Conservation (phyloP, 2,888 invertebrate species). For the Tetanocera ferruginea region DNA sequence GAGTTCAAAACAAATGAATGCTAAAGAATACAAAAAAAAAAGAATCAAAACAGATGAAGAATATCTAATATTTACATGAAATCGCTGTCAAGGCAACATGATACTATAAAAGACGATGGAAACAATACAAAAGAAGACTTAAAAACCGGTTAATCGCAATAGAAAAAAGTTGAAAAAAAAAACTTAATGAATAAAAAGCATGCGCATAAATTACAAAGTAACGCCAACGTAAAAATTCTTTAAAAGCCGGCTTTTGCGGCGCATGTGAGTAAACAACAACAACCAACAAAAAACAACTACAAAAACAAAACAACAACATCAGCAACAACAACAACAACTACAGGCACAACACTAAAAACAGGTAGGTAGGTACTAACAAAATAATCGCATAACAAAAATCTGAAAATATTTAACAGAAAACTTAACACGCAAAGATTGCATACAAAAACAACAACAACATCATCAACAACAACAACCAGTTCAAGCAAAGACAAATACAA, state of each 20-base stretch:
- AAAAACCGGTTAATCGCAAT: neutral
- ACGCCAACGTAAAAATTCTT: neutral
- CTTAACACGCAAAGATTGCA: neutral
- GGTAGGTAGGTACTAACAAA: neutral
- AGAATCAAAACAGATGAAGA: too few species aligned
- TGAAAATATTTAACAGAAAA: neutral
- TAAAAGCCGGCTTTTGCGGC: neutral
- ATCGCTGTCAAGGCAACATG: too few species aligned
- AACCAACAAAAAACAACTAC: neutral
- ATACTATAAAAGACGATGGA: too few species aligned
- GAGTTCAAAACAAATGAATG: too few species aligned
- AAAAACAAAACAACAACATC: conserved; percentile 27
- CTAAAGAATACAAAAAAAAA: too few species aligned
- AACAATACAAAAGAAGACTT: too few species aligned
- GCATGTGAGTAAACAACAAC: neutral
- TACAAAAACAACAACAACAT: neutral
- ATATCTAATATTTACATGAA: too few species aligned
- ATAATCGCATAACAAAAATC: neutral
- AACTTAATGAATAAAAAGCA: neutral
- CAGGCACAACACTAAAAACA: conserved; percentile 18
- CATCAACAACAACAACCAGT: too few species aligned
- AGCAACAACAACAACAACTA: conserved; percentile 28
- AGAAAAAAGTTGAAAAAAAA: neutral
- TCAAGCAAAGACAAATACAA: conserved; percentile 2
- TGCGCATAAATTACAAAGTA: neutral